These are phyloP conservation scores for Lapara coniferarum DNA, from an alignment of 2,888 invertebrate genomes.

Conservation along the genomic window DNA sequence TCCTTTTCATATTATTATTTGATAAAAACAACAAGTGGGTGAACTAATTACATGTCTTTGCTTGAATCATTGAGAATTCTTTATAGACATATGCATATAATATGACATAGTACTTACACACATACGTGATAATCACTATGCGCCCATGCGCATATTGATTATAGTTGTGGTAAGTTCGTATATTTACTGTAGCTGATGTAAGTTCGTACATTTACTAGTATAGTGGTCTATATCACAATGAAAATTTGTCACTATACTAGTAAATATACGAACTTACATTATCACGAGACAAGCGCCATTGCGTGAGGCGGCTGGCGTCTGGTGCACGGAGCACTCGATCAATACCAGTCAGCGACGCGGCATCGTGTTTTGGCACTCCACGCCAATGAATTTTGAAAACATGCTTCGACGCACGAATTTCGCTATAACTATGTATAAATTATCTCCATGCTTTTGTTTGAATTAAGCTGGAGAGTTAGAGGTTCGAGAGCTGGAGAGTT, in stretches of 20 bases:
- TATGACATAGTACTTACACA: no score
- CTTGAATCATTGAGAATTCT: no score
- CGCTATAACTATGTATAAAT: not conserved
- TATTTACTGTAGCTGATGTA: no score
- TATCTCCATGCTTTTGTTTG: not conserved
- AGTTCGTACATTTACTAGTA: no score
- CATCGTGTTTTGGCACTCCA: constrained; percentile 16
- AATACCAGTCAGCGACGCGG: constrained; percentile 32
- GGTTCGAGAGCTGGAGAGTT: no score
- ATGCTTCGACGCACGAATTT: not conserved
- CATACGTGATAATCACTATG: not conserved
- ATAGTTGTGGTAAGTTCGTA: no score
- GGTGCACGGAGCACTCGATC: constrained; percentile 38
- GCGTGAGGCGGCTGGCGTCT: constrained; percentile 17
- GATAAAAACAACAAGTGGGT: no score
- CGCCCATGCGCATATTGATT: no score
- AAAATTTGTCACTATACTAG: not conserved
- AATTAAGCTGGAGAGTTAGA: not conserved
- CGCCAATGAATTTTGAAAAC: constrained; percentile 16
- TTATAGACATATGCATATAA: no score
- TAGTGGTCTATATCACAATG: not conserved
- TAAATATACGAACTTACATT: constrained; percentile 15
- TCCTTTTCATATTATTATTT: no score
- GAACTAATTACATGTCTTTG: no score
- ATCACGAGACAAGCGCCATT: not conserved